phyloP scores from a whole-genome alignment of 2,113 vertebrate species.

The Phaethornis superciliosus region DNA sequence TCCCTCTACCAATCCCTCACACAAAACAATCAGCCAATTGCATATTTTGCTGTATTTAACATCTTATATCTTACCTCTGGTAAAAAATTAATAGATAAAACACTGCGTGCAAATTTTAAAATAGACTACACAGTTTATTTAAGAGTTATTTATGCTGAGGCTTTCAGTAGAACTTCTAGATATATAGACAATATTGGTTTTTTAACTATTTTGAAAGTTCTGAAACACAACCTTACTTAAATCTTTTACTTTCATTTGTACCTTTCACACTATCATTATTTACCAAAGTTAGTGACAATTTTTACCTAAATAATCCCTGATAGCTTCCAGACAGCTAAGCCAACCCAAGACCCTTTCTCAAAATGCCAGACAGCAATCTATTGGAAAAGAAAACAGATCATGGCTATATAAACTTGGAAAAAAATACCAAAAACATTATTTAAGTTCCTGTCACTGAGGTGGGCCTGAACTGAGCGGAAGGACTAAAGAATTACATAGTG shows the following conservation, averaged over 20 bases:
- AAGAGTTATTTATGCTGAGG: neutral
- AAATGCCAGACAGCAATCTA: neutral
- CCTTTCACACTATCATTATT: neutral
- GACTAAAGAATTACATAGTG: neutral
- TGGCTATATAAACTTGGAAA: neutral
- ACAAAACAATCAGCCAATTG: neutral
- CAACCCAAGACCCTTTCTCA: neutral
- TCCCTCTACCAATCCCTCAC: neutral
- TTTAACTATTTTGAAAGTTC: conserved; percentile 4
- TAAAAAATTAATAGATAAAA: neutral
- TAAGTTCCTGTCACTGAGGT: neutral
- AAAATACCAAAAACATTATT: neutral
- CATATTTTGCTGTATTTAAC: neutral
- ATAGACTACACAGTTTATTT: neutral
- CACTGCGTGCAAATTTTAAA: neutral
- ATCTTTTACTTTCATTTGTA: neutral
- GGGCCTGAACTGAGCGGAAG: neutral
- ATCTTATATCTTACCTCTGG: neutral
- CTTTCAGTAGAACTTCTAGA: conserved; percentile 24
- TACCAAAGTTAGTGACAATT: neutral
- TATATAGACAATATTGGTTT: neutral
- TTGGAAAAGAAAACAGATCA: neutral
- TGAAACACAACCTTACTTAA: neutral
- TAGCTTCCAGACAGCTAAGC: neutral
- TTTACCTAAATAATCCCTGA: neutral